Base-by-base conservation (phyloP, 2,113 vertebrate genomes). In the Bungarus multicinctus region DNA sequence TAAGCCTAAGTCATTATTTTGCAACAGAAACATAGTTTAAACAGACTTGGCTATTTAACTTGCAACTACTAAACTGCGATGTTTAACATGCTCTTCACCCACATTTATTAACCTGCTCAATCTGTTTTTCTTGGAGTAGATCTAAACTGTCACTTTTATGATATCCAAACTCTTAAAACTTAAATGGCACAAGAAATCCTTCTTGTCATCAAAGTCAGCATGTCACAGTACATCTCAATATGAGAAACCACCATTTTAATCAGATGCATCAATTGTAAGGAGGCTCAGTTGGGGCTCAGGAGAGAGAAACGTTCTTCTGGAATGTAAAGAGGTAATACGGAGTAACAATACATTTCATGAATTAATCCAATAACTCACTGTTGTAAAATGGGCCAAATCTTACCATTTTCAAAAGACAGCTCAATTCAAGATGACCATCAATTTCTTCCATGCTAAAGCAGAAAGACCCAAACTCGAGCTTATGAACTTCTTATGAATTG, bases 151-250 rank as follows among this genome's bases (percentile, higher is more conserved):
- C 93, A 96, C 4, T 93, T 95, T 92, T 0, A 18, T 9, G 92
- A 96, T 91, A 93, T 92, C 96, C 89, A 11, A 94, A 96, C 95
- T 47, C 95, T 43, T 94, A 89, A 3, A 50, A 16, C 93, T 96
- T 95, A 96, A 93, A 97, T 97, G 97, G 97, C 97, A 98, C 97
- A 96, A 96, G 97, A 95, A 97, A 97, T 95, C 96, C 96, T 97
- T 97, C 97, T 96, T 97, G 97, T 95, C 96, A 96, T 90, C 69
- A 94, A 96, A 94, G 95, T 97, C 94, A 87, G 94, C 91, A 96
- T 94, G 96, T 96, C 97, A 97, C 96, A 97, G 97, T 96, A 96
- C 96, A 97, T 98, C 98, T 98, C 98, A 98, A 98, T 98, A 97
- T 98, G 98, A 98, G 98, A 98, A 98, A 98, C 97, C 97, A 95